These are phyloP conservation scores for Cryptomyrus ogoouensis DNA, from an alignment of 2,113 vertebrate genomes.

Conservation along the genomic window DNA sequence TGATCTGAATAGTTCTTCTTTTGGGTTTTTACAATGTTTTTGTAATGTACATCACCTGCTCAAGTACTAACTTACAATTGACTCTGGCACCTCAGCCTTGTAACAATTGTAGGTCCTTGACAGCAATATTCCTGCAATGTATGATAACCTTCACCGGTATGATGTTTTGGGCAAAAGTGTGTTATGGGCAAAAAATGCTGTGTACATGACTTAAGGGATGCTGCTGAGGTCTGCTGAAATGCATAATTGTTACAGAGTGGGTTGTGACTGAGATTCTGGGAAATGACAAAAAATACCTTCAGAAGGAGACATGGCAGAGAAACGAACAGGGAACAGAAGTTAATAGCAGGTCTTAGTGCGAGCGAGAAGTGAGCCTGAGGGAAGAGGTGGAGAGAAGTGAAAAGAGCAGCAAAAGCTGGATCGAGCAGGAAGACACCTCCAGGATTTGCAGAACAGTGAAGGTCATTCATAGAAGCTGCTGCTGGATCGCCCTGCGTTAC, in stretches of 20 bases:
- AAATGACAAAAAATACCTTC: neutral
- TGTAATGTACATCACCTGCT: neutral
- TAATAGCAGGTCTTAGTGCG: neutral
- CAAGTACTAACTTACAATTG: neutral
- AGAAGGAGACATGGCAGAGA: neutral
- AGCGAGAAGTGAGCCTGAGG: neutral
- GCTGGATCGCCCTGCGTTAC: neutral
- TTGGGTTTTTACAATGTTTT: neutral
- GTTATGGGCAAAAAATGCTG: neutral
- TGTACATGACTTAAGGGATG: neutral
- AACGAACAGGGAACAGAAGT: neutral
- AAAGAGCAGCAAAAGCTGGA: neutral
- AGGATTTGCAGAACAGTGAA: neutral
- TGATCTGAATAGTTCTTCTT: neutral
- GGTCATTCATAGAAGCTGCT: neutral
- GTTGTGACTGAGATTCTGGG: neutral
- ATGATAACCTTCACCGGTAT: neutral
- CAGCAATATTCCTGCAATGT: neutral
- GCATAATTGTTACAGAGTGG: neutral
- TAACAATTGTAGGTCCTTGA: neutral
- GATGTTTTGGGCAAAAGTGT: neutral
- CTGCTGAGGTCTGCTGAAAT: neutral
- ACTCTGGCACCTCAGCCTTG: neutral
- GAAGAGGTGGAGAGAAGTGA: neutral
- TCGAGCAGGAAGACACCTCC: neutral